Conservation (phyloP, 2,797 vertebrate genomes). For the Peromyscus aztecus region DNA sequence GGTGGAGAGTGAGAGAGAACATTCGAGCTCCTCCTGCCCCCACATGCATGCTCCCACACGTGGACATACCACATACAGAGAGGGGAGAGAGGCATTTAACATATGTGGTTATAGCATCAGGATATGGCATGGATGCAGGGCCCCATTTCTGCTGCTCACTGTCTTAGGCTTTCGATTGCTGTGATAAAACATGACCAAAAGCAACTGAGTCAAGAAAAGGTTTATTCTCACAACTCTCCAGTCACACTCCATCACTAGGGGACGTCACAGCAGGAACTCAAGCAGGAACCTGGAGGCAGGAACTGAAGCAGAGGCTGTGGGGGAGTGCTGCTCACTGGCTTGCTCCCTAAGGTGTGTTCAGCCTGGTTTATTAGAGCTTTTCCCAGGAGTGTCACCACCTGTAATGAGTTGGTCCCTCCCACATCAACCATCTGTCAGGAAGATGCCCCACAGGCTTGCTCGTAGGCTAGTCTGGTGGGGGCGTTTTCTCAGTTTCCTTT, state of each 20-base stretch:
- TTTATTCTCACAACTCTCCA: not conserved
- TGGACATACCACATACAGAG: not conserved
- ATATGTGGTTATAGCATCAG: not conserved
- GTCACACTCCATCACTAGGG: not conserved
- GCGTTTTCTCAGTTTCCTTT: not conserved
- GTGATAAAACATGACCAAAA: not conserved
- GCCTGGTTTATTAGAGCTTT: not conserved
- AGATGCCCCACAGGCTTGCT: not conserved
- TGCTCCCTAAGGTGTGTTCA: not conserved
- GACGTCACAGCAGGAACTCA: not conserved
- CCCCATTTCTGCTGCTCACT: not conserved
- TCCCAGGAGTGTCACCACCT: not conserved
- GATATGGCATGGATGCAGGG: not conserved
- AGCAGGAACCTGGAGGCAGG: not conserved
- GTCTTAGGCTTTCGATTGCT: not conserved
- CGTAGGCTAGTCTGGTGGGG: not conserved
- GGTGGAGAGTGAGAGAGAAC: not conserved
- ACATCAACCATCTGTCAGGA: not conserved
- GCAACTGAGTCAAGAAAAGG: not conserved
- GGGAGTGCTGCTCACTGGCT: not conserved
- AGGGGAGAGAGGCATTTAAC: not conserved
- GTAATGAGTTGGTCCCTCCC: no score
- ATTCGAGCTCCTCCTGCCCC: not conserved
- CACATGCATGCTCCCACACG: not conserved
- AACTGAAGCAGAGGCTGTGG: not conserved